Evolutionary conservation across 2,797 vertebrate genomes (phyloP).

Genomic region (Enteromius argenteus): DNA sequence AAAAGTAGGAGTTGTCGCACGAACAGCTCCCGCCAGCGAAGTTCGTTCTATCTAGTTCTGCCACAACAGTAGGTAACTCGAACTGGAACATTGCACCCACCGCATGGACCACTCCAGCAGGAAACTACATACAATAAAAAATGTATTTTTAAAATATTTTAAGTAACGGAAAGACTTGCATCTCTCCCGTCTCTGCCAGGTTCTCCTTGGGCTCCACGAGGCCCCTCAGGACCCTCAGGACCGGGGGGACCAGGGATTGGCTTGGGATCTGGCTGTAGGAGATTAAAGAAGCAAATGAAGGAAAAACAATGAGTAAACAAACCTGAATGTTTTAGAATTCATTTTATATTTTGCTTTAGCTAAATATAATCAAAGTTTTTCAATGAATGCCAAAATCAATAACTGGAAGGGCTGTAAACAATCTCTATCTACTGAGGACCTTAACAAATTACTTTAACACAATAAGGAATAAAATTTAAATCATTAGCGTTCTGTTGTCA

Average conservation of each 20-base stretch:
- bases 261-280: constrained; percentile 77
- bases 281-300: constrained; percentile 46
- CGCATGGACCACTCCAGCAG: no score
- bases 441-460: constrained; percentile 7
- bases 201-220: constrained; percentile 76
- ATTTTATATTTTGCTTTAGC: constrained; percentile 7
- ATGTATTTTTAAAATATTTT: no score
- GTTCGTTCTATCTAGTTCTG: no score
- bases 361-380: not conserved
- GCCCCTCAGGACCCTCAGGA: constrained; percentile 74
- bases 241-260: constrained; percentile 79
- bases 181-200: constrained; percentile 82
- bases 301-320: not conserved
- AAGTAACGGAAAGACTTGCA: constrained; percentile 66
- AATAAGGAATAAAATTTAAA: not conserved
- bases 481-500: not conserved
- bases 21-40: no score
- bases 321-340: not conserved
- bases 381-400: constrained; percentile 11
- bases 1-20: no score
- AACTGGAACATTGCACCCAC: no score
- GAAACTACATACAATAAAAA: no score
- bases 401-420: not conserved
- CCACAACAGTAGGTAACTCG: no score
- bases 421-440: not conserved